These are phyloP conservation scores for Allacma fusca DNA, from an alignment of 2,888 invertebrate species.

Conservation along the genomic window DNA sequence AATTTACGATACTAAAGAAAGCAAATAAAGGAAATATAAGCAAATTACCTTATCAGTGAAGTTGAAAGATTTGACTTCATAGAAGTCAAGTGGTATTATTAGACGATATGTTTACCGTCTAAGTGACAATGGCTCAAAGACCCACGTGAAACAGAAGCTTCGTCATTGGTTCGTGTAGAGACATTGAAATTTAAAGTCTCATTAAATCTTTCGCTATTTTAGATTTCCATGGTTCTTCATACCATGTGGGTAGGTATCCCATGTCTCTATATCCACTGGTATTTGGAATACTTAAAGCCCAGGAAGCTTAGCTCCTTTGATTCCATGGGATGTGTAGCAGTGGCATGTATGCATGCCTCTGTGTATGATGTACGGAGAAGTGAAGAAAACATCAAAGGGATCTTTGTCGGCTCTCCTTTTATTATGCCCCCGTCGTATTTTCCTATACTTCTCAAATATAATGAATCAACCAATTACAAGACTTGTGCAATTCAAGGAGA, in stretches of 20 bases:
- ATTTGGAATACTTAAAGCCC: too few species aligned
- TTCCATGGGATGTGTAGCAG: not conserved
- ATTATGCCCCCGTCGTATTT: not conserved
- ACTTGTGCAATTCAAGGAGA: not conserved
- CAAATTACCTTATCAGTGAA: not conserved
- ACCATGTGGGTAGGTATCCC: not conserved
- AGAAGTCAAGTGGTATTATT: slow-evolving; percentile 2
- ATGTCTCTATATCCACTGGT: too few species aligned
- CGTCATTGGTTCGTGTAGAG: not conserved
- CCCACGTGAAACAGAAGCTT: not conserved
- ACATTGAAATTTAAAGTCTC: slow-evolving; percentile 1
- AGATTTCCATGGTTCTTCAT: not conserved
- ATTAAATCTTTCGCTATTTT: not conserved
- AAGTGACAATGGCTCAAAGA: not conserved
- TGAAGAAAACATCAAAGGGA: slow-evolving; percentile 2
- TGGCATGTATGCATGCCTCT: not conserved
- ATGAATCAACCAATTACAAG: slow-evolving; percentile 16
- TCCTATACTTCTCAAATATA: not conserved
- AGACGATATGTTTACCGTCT: not conserved
- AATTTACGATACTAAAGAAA: not conserved
- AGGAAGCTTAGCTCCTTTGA: not conserved
- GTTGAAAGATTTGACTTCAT: not conserved
- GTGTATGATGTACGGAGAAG: not conserved
- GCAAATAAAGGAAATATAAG: not conserved
- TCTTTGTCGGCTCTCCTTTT: not conserved